These are phyloP conservation scores for Alcedo quadribrachys DNA, from an alignment of 2,797 vertebrate species.

Conservation along the genomic window DNA sequence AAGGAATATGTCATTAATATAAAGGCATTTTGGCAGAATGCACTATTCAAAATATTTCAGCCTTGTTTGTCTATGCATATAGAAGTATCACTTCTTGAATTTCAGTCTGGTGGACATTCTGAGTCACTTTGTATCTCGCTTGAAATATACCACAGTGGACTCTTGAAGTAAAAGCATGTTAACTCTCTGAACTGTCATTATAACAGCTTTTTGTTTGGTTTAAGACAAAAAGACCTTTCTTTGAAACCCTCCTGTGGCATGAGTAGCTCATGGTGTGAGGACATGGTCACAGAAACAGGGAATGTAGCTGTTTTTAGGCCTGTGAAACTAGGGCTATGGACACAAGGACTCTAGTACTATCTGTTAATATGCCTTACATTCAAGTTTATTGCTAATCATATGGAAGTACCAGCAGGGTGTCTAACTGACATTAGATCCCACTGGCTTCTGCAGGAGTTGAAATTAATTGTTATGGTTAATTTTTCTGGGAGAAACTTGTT, in stretches of 20 bases:
- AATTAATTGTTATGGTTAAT: neutral
- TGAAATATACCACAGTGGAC: neutral
- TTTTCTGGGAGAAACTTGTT: neutral
- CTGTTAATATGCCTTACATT: neutral
- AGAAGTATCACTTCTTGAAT: neutral
- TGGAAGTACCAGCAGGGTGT: neutral
- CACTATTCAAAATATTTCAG: neutral
- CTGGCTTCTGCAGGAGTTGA: neutral
- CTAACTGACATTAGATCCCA: neutral
- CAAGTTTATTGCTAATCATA: neutral
- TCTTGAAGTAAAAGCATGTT: neutral
- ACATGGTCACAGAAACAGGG: neutral
- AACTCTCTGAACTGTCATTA: neutral
- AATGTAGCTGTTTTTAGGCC: rapidly evolving
- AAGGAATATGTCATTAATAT: neutral
- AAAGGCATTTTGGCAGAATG: neutral
- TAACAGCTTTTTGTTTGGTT: neutral
- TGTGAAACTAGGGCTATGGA: neutral
- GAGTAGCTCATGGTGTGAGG: neutral
- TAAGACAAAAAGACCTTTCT: neutral
- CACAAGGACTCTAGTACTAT: neutral
- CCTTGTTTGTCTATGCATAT: neutral
- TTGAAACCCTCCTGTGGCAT: neutral
- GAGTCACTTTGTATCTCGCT: neutral
- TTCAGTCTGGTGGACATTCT: neutral